These are phyloP conservation scores for Saturnia pavonia DNA, from an alignment of 2,888 invertebrate genomes.

Conservation along the genomic window DNA sequence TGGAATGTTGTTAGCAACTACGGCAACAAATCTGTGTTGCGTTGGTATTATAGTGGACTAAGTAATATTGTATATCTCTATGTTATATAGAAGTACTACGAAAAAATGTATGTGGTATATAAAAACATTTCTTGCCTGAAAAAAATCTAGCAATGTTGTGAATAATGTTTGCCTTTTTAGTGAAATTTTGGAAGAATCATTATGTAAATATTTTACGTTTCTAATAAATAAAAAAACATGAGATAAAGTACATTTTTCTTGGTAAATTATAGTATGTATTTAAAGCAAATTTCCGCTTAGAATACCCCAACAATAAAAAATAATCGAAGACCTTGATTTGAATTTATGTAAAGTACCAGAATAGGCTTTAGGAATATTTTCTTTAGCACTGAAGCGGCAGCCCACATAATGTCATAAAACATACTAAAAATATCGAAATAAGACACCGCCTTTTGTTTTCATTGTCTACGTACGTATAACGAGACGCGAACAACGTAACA, in stretches of 20 bases:
- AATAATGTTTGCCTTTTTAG: too few relatives aligned
- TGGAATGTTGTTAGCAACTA: slow-evolving; percentile 57
- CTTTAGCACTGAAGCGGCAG: slow-evolving; percentile 27
- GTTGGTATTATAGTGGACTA: neutral
- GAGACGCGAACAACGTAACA: slow-evolving; percentile 70
- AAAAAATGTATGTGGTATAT: too few relatives aligned
- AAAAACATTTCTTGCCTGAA: too few relatives aligned
- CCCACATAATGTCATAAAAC: slow-evolving; percentile 50
- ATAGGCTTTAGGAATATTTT: slow-evolving; percentile 6
- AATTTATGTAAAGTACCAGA: neutral
- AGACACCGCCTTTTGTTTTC: slow-evolving; percentile 78
- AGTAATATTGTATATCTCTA: neutral
- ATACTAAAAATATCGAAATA: slow-evolving; percentile 66
- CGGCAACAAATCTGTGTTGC: slow-evolving; percentile 23
- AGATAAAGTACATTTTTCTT: too few relatives aligned
- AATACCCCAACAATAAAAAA: neutral
- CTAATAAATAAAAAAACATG: too few relatives aligned
- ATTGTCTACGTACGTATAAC: slow-evolving; percentile 77
- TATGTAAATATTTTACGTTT: too few relatives aligned
- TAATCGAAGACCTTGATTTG: neutral
- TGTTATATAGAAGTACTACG: neutral
- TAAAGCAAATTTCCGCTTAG: neutral
- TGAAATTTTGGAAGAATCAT: too few relatives aligned
- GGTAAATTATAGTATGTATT: too few relatives aligned
- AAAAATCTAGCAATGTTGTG: too few relatives aligned